These are phyloP conservation scores for Eurystomus glaucurus DNA, from an alignment of 2,797 vertebrate genomes.

Conservation along the genomic window DNA sequence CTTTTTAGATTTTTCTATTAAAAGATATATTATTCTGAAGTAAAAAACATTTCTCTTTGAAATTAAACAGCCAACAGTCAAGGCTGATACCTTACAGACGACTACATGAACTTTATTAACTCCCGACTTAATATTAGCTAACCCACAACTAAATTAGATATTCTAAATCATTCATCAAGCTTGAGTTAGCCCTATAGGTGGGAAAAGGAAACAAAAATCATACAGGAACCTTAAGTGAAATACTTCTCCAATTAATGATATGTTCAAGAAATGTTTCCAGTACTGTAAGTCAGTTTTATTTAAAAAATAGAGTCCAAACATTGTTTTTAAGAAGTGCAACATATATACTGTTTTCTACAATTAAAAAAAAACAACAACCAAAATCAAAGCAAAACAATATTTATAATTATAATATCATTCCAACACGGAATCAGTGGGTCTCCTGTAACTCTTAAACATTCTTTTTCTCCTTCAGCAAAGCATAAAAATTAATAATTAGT, in stretches of 20 bases:
- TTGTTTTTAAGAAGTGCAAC: constrained; percentile 72
- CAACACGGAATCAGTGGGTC: constrained; percentile 14
- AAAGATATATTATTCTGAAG: neutral
- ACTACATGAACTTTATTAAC: neutral
- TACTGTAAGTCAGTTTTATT: constrained; percentile 71
- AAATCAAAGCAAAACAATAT: neutral
- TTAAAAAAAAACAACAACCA: neutral
- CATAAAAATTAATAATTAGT: constrained; percentile 4
- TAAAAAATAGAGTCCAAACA: constrained; percentile 78
- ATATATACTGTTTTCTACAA: constrained; percentile 50
- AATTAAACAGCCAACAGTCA: neutral
- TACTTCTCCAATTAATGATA: constrained; percentile 17
- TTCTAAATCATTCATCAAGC: neutral
- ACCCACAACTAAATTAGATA: neutral
- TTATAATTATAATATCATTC: constrained; percentile 31
- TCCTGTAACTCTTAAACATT: constrained; percentile 33
- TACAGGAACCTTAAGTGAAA: neutral
- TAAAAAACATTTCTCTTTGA: neutral
- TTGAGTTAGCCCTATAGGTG: neutral
- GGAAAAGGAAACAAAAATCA: neutral
- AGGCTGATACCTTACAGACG: neutral
- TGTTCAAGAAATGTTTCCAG: neutral
- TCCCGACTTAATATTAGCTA: neutral
- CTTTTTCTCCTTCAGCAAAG: constrained; percentile 32
- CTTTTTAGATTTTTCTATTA: neutral